These are phyloP conservation scores for Leptocoma aspasia DNA, from an alignment of 2,113 vertebrate genomes.

Conservation along the genomic window DNA sequence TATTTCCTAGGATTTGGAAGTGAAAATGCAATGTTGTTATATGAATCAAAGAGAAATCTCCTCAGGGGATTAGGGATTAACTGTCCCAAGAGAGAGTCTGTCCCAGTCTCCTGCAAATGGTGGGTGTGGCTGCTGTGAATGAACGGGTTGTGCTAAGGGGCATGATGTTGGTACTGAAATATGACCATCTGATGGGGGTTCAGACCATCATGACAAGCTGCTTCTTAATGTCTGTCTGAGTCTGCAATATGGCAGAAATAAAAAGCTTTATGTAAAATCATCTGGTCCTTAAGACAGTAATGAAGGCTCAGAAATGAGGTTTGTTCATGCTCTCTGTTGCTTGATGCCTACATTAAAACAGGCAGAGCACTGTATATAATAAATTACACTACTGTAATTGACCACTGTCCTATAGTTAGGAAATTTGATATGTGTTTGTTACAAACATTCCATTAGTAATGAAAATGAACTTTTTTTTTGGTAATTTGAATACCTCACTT, in stretches of 20 bases:
- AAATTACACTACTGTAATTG: background rate
- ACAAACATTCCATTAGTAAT: background rate
- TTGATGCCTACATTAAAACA: background rate
- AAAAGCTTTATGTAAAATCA: background rate
- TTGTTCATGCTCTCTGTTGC: background rate
- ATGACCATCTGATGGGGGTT: background rate
- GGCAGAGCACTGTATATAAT: background rate
- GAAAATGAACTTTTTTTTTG: background rate
- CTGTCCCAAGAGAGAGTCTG: background rate
- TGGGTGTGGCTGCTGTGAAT: background rate
- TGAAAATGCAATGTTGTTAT: rapidly evolving
- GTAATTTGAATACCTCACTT: background rate
- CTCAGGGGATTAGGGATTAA: background rate
- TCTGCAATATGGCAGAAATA: background rate
- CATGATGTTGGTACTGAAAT: background rate
- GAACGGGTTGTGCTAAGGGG: background rate
- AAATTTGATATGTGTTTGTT: background rate
- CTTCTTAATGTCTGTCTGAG: background rate
- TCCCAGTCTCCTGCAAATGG: background rate
- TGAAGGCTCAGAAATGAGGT: background rate
- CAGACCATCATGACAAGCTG: background rate
- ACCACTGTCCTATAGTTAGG: background rate
- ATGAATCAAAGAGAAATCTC: background rate
- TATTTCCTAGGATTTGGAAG: background rate
- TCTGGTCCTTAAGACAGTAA: background rate